Base-by-base conservation (phyloP, 2,888 invertebrate species). In the Leptopilina myrica region DNA sequence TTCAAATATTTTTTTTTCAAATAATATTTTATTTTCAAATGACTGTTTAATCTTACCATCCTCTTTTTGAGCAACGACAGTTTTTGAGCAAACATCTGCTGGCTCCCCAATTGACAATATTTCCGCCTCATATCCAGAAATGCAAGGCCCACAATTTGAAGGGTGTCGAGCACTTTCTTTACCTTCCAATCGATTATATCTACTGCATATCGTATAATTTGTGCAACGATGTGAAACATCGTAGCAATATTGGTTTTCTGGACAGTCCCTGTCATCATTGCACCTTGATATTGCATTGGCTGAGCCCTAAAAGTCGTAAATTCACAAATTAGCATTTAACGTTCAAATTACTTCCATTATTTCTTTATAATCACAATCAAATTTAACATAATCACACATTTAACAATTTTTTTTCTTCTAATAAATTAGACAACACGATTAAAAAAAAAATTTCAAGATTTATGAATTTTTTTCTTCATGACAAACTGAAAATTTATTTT, bases 141-240 rank as follows among this genome's bases (percentile, higher is more conserved):
- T 56, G 73, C 84, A 84, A 64, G 81, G 79, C 59, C 84, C 84
- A 64, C 83, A 84, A 80, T 84, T 83, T 76, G 82, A 82, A 76
- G 83, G 83, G 82, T 78, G 79, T 75, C 83, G 83, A 78, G 83
- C 79, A 56, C 81, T 75, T 67, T 79, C 78, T 67, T 82, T 75
- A 76, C 80, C 82, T 79, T 84, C 81, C 79, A 82, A 76, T 43
- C 84, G 84, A 80, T 84, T 79, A 66, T 84, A 83, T 81, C 83
- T 80, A 76, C 77, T 81, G 79, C 84, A 84, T 75, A 76, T 75
- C 65, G 81, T 82, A 59, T 84, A 84, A 84, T 84, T 82, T 76
- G 80, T 81, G 80, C 84, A 84, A 76, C 78, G 79, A 56, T 75
- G 76, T 53, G 82, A 84, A 65, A 82, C 79, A 65, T 83, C 79